Base-by-base conservation (phyloP, 2,113 vertebrate species). In the Heloderma charlesbogerti region DNA sequence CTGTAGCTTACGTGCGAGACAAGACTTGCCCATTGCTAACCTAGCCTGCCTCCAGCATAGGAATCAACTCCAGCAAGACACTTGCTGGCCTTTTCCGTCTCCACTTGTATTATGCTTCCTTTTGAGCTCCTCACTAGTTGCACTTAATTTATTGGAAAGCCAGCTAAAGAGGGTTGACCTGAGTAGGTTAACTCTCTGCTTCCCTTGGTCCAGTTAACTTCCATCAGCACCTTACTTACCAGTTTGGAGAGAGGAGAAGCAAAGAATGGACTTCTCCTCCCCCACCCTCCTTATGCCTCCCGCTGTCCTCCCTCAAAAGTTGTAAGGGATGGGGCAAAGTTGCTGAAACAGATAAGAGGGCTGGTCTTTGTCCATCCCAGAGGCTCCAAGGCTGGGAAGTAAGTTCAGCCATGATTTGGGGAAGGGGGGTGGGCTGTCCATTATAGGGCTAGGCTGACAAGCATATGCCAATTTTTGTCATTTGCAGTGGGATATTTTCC, bases 141-240 rank as follows among this genome's bases (percentile, higher is more conserved):
- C 87, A 79, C 63, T 88, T 88, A 84, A 88, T 85, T 91, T 88
- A 91, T 91, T 91, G 82, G 81, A 88, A 71, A 63, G 81, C 72
- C 82, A 60, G 63, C 45, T 45, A 27, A 57, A 45, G 63, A 57
- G 54, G 81, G 60, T 78, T 54, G 63, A 34, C 25, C 29, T 16
- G 48, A 54, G 40, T 13, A 34, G 69, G 54, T 25, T 9, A 83
- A 34, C 88, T 29, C 20, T 90, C 83, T 82, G 34, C 82, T 67
- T 22, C 57, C 63, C 34, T 78, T 45, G 81, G 40, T 15, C 82
- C 43, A 6, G 60, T 71, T 75, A 86, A 79, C 74, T 69, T 90
- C 83, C 84, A 86, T 86, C 89, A 80, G 89, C 89, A 90, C 84
- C 84, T 86, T 86, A 54, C 27, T 54, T 69, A 79, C 89, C 45